Percentiles rank a stretch among this genome's conserved stretches.
phyloP scores from a whole-genome alignment of 37 sponge, comb jelly and placozoan species.

The Haliclona indistincta region DNA sequence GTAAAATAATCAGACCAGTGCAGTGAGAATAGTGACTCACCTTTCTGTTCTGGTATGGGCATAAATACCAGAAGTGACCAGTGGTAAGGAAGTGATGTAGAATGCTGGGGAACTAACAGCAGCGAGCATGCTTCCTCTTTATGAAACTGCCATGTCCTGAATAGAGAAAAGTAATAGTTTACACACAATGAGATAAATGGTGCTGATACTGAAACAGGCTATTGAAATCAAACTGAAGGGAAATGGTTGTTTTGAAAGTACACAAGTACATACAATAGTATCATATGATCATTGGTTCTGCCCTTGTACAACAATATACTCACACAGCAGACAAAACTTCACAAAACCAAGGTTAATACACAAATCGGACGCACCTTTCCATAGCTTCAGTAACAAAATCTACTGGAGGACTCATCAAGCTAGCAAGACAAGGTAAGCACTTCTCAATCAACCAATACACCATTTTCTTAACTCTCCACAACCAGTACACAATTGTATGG shows the following conservation, averaged over 20 bases:
- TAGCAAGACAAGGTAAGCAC: slow-evolving; percentile 12
- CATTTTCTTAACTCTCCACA: neutral
- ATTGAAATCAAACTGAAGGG: no score
- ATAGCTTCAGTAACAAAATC: slow-evolving; percentile 3
- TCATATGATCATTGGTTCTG: neutral
- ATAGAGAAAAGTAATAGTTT: no score
- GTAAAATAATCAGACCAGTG: neutral
- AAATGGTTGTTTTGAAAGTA: neutral
- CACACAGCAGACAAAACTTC: no score
- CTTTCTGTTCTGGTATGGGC: slow-evolving; percentile 20
- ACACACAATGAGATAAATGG: no score
- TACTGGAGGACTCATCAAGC: neutral
- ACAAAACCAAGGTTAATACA: no score
- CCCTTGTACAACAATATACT: no score
- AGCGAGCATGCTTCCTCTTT: neutral
- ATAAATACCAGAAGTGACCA: slow-evolving; percentile 38
- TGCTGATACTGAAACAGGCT: no score
- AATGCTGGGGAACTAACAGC: slow-evolving; percentile 4
- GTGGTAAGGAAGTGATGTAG: slow-evolving; percentile 24
- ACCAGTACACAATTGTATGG: no score
- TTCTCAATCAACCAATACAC: slow-evolving; percentile 6
- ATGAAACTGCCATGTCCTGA: slow-evolving; percentile 8
- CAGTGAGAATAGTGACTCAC: neutral
- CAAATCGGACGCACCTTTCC: slow-evolving; percentile 15
- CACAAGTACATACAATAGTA: neutral